phyloP scores from a whole-genome alignment of 2,113 vertebrate species.

The Galemys pyrenaicus region DNA sequence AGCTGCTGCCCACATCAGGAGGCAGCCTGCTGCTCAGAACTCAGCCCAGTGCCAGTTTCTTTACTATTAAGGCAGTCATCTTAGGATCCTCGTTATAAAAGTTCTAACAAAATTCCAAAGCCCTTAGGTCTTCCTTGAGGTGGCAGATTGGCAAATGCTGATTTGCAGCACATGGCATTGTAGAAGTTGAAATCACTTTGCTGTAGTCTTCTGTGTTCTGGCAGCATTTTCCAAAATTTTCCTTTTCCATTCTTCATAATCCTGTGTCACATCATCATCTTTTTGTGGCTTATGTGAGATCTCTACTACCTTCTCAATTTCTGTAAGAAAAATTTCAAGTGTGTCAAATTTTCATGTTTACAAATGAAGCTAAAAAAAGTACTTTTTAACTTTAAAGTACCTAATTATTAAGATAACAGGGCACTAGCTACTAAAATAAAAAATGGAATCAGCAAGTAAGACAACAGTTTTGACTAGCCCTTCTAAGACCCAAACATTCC shows the following conservation, averaged over 20 bases:
- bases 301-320: conserved; percentile 78
- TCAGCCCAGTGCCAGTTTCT: not conserved
- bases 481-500: not conserved
- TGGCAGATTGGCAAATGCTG: not conserved
- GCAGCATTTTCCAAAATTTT: conserved; percentile 91
- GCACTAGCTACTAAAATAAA: not conserved
- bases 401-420: not conserved
- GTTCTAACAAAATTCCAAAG: not conserved
- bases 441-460: not conserved
- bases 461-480: not conserved
- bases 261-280: conserved; percentile 79
- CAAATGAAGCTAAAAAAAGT: not conserved
- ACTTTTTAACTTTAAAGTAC: not conserved
- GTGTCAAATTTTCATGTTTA: conserved; percentile 21
- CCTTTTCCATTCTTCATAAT: conserved; percentile 93
- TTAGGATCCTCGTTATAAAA: not conserved
- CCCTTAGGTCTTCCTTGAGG: not conserved
- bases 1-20: not conserved
- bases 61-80: not conserved
- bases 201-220: conserved; percentile 75
- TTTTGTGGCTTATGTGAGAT: conserved; percentile 79
- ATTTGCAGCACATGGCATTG: not conserved
- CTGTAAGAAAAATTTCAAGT: conserved; percentile 44
- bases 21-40: not conserved
- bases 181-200: conserved; percentile 32